phyloP scores from a whole-genome alignment of 2,888 invertebrate species.

The Strigamia transsilvanica region DNA sequence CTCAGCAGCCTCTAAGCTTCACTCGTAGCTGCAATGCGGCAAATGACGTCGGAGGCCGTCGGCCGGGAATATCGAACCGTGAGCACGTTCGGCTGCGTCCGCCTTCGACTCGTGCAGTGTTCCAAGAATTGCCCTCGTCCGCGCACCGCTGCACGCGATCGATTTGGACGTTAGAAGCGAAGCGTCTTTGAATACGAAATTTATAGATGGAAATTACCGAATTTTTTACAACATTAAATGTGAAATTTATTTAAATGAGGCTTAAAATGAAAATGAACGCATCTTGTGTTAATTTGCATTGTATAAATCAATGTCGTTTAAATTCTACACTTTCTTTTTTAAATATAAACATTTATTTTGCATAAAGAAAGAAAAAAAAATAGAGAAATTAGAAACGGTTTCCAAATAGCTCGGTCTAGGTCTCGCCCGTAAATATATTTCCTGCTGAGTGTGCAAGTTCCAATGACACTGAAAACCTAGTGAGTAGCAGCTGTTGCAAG shows the following conservation, averaged over 20 bases:
- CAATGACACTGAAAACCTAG: slow-evolving; percentile 15
- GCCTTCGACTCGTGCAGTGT: slow-evolving; percentile 11
- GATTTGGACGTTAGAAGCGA: slow-evolving; percentile 22
- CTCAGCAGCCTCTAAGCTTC: background rate
- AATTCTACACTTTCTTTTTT: background rate
- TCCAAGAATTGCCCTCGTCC: slow-evolving; percentile 13
- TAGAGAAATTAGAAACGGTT: background rate
- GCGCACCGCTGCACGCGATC: slow-evolving; percentile 26
- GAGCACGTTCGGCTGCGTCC: slow-evolving; percentile 15
- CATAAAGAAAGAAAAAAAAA: background rate
- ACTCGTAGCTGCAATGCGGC: slow-evolving; percentile 21
- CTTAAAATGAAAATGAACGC: slow-evolving; percentile 4
- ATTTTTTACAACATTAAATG: slow-evolving; percentile 3
- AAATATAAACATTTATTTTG: background rate
- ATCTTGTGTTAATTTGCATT: slow-evolving; percentile 5
- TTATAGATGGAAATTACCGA: slow-evolving; percentile 8
- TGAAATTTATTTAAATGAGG: slow-evolving; percentile 5
- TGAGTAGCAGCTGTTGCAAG: background rate
- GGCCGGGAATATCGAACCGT: slow-evolving; percentile 25
- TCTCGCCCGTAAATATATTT: slow-evolving; percentile 30
- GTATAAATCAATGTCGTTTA: background rate
- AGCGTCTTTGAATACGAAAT: slow-evolving; percentile 23
- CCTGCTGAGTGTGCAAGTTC: slow-evolving; percentile 21
- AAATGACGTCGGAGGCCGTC: slow-evolving; percentile 30
- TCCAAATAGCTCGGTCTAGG: slow-evolving; percentile 9